Evolutionary conservation across 2,797 vertebrate species (phyloP).

Genomic region (Semotilus atromaculatus): DNA sequence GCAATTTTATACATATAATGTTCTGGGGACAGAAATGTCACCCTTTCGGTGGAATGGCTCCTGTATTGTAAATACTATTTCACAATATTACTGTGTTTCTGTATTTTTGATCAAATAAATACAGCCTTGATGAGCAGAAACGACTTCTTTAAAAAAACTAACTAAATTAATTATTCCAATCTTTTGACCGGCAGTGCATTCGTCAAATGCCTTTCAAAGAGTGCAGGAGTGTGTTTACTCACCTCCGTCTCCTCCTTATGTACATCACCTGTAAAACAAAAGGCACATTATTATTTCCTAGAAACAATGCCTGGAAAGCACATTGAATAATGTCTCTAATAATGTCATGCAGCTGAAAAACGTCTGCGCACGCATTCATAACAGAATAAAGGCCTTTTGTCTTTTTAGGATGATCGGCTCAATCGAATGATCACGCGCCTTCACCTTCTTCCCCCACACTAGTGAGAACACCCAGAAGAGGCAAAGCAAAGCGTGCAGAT

Average conservation of each 20-base stretch:
- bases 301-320: background rate
- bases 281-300: conserved; percentile 2
- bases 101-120: background rate
- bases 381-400: conserved; percentile 37
- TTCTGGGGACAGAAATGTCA: too few relatives aligned
- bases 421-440: conserved; percentile 47
- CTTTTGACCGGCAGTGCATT: too few relatives aligned
- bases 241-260: conserved; percentile 79
- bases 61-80: too few relatives aligned
- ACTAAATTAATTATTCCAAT: background rate
- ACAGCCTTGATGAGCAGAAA: background rate
- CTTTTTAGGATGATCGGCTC: background rate
- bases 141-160: background rate
- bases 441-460: conserved; percentile 19
- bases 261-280: conserved; percentile 78
- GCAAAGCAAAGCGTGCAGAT: background rate
- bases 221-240: conserved; percentile 18
- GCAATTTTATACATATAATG: too few relatives aligned
- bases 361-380: background rate
- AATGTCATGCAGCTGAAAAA: background rate
- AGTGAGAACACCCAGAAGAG: background rate
- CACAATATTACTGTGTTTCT: too few relatives aligned
- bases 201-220: background rate
- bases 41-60: too few relatives aligned
- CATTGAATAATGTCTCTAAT: background rate